Evolutionary conservation across 2,888 invertebrate genomes (phyloP), one percentile per base, ranked within the genome.

Genomic region (Lasioglossum malachurum): DNA sequence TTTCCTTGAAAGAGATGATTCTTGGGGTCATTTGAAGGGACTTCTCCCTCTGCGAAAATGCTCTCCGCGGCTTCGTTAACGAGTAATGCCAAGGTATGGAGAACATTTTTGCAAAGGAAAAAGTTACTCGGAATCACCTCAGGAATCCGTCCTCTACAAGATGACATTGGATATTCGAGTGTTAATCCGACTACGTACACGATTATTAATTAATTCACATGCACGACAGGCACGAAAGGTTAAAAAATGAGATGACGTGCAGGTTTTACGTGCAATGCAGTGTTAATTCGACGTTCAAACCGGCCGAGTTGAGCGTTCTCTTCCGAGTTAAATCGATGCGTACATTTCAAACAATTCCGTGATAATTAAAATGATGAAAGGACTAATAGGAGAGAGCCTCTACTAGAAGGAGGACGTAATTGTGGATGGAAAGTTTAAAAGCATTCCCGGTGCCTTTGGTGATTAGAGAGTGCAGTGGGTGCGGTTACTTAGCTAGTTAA

Each of bases 401-500:
- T 77, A 41, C 84, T 86, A 79, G 88, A 90, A 88, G 88, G 87
- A 86, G 86, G 84, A 83, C 87, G 86, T 90, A 93, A 93, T 92
- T 91, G 92, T 85, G 86, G 86, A 86, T 80, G 87, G 89, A 89
- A 89, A 89, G 87, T 93, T 91, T 91, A 91, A 93, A 92, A 93
- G 92, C 91, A 88, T 91, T 91, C 83, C 83, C 57, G 82, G 75
- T 84, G 80, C 86, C 90, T 91, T 89, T 87, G 88, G 85, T 90
- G 90, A 92, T 92, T 88, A 92, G 90, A 87, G 91, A 91, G 89
- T 88, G 91, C 87, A 87, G 75, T 88, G 90, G 92, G 89, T 89
- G 91, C 90, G 91, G 92, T 93, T 92, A 90, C 91, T 91, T 92
- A 89, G 83, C 86, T 87, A 88, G 90, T 90, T 90, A 90, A 88